phyloP scores from a whole-genome alignment of 1,140 invertebrate species.

The Homarus americanus region DNA sequence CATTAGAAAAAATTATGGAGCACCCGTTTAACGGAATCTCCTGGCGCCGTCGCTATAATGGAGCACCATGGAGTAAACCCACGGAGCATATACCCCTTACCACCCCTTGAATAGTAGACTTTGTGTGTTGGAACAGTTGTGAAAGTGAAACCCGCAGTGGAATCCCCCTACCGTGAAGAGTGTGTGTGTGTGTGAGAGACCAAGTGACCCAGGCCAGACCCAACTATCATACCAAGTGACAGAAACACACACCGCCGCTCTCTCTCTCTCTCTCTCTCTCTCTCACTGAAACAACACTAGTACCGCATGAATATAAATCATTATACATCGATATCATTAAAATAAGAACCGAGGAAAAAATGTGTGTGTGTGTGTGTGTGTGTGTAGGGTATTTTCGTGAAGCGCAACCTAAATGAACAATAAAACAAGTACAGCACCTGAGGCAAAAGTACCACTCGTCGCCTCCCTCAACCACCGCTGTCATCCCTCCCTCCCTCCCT shows the following conservation, averaged over 20 bases:
- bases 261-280: constrained; percentile 11
- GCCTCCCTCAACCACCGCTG: neutral
- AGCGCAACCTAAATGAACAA: no score
- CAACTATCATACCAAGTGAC: neutral
- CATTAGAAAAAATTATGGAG: no score
- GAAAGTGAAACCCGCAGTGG: no score
- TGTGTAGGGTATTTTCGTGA: no score
- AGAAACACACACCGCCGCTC: neutral
- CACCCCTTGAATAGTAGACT: no score
- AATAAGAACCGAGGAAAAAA: neutral
- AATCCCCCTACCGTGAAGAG: no score
- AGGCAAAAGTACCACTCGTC: neutral
- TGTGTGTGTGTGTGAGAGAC: neutral
- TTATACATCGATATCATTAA: neutral
- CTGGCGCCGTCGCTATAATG: no score
- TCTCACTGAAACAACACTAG: neutral
- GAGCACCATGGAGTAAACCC: no score
- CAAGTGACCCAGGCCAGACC: neutral
- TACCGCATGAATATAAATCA: neutral
- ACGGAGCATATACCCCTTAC: no score
- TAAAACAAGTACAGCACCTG: neutral
- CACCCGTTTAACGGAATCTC: no score
- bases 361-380: no score
- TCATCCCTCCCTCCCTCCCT: neutral
- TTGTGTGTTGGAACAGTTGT: no score